Evolutionary conservation across 2,113 vertebrate species (phyloP), one percentile per base, ranked within the genome.

Genomic region (Agelaius tricolor): DNA sequence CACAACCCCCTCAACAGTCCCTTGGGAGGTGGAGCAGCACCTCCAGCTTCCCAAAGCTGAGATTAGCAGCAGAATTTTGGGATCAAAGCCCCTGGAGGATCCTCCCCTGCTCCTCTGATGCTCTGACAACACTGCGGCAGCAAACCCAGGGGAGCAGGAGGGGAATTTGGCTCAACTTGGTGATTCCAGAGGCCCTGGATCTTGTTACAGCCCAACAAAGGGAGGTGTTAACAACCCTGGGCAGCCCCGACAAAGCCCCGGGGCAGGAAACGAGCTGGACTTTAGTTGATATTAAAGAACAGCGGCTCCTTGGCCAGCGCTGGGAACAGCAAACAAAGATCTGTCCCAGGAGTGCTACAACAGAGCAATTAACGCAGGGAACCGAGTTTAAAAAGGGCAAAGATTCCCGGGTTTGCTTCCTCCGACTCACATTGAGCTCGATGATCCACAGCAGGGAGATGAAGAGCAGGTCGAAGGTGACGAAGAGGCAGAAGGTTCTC

Each of bases 391-490:
- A 63, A 74, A 23, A 35, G 76, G 85, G 55, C 65, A 76, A 87
- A 81, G n/a, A 23, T 63, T 57, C 12, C 43, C 15, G 1, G 11
- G 8, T 31, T 47, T 8, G 44, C 51, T 78, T 54, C 24, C 88
- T 68, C 41, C 31, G 1, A 97, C 98, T 98, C 79, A 99, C 99
- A 1, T 99, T 99, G 46, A 99, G 94, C 87, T 99, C 99, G 7
- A 99, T 99, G 62, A 99, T 99, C 99, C 99, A 99, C 71, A 99
- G 90, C n/a, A 99, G 97, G 4, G 98, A 98, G 88, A 99, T 98
- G 96, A 99, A 99, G 94, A 99, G 99, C 87, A 99, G 98, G 93
- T 99, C 99, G 24, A 99, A 99, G 35, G 99, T 99, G 94, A 99
- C 99, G 1, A 99, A 99, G 84, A 99, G 99, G 88, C 99, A 99